phyloP scores from a whole-genome alignment of 2,113 vertebrate species.

The Callipepla squamata region DNA sequence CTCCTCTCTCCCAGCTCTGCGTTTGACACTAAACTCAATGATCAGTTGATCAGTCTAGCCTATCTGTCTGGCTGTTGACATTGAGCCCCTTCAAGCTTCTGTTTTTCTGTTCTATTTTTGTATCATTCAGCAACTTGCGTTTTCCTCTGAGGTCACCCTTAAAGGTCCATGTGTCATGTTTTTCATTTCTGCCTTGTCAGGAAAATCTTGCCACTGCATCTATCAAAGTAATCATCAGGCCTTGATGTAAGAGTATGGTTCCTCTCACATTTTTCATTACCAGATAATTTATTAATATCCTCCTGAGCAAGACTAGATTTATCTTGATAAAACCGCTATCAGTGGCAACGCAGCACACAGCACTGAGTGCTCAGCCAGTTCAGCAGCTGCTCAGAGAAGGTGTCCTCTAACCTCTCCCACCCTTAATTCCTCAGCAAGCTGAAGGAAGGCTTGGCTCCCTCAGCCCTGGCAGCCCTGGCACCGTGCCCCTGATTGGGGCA shows the following conservation, averaged over 20 bases:
- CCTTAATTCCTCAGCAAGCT: slow-evolving; percentile 55
- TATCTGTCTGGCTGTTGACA: slow-evolving; percentile 77
- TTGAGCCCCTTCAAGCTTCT: slow-evolving; percentile 63
- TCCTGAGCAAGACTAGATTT: slow-evolving; percentile 81
- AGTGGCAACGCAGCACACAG: slow-evolving; percentile 59
- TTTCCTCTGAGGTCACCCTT: slow-evolving; percentile 84
- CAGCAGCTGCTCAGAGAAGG: not conserved
- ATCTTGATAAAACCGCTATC: slow-evolving; percentile 84
- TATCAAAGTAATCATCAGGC: slow-evolving; percentile 87
- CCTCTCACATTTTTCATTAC: slow-evolving; percentile 88
- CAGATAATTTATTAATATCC: slow-evolving; percentile 90
- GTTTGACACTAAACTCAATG: slow-evolving; percentile 57
- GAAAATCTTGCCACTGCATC: slow-evolving; percentile 83
- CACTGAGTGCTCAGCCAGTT: slow-evolving; percentile 10
- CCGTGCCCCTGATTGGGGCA: not conserved
- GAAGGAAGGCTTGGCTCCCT: slow-evolving; percentile 33
- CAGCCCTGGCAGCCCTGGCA: not conserved
- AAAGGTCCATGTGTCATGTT: slow-evolving; percentile 82
- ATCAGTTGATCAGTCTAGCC: slow-evolving; percentile 64
- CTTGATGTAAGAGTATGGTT: slow-evolving; percentile 81
- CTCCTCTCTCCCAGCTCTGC: not conserved
- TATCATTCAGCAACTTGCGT: slow-evolving; percentile 77
- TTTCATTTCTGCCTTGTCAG: slow-evolving; percentile 88
- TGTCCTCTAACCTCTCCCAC: slow-evolving; percentile 62
- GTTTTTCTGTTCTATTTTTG: slow-evolving; percentile 73